phyloP scores from a whole-genome alignment of 2,888 invertebrate species.

The Eudemis profundana region DNA sequence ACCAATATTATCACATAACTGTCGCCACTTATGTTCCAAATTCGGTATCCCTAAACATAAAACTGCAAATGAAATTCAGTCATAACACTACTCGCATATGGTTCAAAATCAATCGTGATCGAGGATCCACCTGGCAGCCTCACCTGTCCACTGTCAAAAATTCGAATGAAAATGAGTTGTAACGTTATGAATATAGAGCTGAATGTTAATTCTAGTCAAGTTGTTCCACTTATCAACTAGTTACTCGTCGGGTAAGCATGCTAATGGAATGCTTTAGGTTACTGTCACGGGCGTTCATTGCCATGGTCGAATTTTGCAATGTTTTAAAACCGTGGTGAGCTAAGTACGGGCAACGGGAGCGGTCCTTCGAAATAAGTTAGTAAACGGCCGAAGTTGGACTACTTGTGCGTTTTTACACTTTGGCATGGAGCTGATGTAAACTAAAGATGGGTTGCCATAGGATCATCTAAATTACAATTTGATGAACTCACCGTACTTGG shows the following conservation, averaged over 20 bases:
- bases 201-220: neutral
- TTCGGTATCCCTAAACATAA: too few species aligned
- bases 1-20: conserved; percentile 9
- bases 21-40: neutral
- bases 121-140: too few species aligned
- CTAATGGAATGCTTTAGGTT: conserved; percentile 16
- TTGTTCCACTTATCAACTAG: conserved; percentile 30
- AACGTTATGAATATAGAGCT: neutral
- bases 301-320: conserved; percentile 26
- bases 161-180: neutral
- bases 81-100: neutral
- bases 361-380: too few species aligned
- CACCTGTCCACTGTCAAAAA: neutral
- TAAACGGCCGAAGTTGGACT: too few species aligned
- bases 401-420: too few species aligned
- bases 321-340: neutral
- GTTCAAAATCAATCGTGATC: conserved; percentile 5
- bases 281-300: conserved; percentile 30
- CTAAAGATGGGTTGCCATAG: too few species aligned
- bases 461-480: too few species aligned
- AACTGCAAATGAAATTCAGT: conserved; percentile 4
- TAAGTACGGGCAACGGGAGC: neutral
- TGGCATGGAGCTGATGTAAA: too few species aligned
- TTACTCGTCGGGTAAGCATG: conserved; percentile 24
- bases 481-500: too few species aligned